These are phyloP conservation scores for Scrobipalpa atriplicella DNA, from an alignment of 2,888 invertebrate species.

Conservation along the genomic window DNA sequence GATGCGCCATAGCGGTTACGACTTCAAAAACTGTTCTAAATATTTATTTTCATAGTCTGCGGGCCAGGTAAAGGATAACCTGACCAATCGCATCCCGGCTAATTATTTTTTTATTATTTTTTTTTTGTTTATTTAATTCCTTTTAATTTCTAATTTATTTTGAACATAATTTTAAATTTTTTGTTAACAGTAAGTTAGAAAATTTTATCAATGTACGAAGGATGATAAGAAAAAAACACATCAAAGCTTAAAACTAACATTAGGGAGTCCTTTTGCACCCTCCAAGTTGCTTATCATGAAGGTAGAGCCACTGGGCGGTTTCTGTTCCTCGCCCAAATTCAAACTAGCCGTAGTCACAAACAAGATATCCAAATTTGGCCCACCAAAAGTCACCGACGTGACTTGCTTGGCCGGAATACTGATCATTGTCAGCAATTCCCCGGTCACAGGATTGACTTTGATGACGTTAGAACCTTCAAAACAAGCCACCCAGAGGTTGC, in stretches of 20 bases:
- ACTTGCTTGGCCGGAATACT: conserved; percentile 85
- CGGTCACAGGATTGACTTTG: conserved; percentile 79
- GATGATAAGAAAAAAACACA: not conserved
- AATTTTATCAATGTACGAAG: too few relatives aligned
- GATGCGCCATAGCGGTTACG: too few relatives aligned
- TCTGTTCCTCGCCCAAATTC: conserved; percentile 71
- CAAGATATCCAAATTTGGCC: conserved; percentile 84
- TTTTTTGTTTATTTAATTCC: too few relatives aligned
- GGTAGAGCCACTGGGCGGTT: conserved; percentile 82
- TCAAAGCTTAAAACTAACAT: conserved; percentile 53
- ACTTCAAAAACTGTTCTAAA: too few relatives aligned
- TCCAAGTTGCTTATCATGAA: conserved; percentile 82
- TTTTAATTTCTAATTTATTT: too few relatives aligned
- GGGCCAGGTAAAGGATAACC: too few relatives aligned
- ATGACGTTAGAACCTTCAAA: conserved; percentile 83
- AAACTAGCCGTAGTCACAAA: conserved; percentile 86
- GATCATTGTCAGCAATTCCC: conserved; percentile 82
- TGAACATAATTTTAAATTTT: too few relatives aligned
- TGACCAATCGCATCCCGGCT: too few relatives aligned
- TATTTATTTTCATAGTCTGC: too few relatives aligned
- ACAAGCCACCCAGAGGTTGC: conserved; percentile 90
- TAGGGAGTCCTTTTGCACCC: conserved; percentile 79
- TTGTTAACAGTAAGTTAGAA: too few relatives aligned
- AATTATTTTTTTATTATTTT: too few relatives aligned
- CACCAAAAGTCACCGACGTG: conserved; percentile 89